Evolutionary conservation across 2,888 invertebrate species (phyloP).

Genomic region (Pemphredon lugubris): DNA sequence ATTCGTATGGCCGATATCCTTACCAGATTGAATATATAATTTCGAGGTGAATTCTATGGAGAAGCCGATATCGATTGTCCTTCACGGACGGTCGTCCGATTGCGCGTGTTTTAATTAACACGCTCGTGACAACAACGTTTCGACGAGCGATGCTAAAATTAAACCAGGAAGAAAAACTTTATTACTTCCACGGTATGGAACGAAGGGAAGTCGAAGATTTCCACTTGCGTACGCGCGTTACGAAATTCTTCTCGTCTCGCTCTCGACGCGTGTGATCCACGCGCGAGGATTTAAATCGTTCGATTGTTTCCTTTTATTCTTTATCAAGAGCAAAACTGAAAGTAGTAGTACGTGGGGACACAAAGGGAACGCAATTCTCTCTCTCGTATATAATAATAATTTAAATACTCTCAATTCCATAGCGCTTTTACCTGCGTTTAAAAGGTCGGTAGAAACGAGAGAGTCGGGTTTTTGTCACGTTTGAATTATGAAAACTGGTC

Average conservation of each 20-base stretch:
- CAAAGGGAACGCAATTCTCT: not conserved
- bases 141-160: too few relatives aligned
- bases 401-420: not conserved
- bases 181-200: too few relatives aligned
- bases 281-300: too few relatives aligned
- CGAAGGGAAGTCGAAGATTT: too few relatives aligned
- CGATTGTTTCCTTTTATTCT: too few relatives aligned
- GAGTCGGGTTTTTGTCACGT: slow-evolving; percentile 14
- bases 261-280: too few relatives aligned
- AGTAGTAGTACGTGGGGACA: not conserved
- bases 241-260: too few relatives aligned
- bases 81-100: not conserved
- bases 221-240: too few relatives aligned
- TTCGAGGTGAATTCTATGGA: not conserved
- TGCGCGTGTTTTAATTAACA: too few relatives aligned
- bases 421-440: not conserved
- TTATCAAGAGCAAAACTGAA: too few relatives aligned
- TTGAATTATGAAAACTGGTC: not conserved
- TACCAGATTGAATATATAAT: slow-evolving; percentile 22
- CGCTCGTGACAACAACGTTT: too few relatives aligned
- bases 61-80: not conserved
- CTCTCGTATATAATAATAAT: not conserved
- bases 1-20: slow-evolving; percentile 12
- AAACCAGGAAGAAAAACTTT: too few relatives aligned
- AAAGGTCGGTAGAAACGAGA: not conserved